Percentiles rank a stretch among this genome's conserved stretches.
Conservation (phyloP, 2,113 vertebrate species). For the Cygnus atratus region DNA sequence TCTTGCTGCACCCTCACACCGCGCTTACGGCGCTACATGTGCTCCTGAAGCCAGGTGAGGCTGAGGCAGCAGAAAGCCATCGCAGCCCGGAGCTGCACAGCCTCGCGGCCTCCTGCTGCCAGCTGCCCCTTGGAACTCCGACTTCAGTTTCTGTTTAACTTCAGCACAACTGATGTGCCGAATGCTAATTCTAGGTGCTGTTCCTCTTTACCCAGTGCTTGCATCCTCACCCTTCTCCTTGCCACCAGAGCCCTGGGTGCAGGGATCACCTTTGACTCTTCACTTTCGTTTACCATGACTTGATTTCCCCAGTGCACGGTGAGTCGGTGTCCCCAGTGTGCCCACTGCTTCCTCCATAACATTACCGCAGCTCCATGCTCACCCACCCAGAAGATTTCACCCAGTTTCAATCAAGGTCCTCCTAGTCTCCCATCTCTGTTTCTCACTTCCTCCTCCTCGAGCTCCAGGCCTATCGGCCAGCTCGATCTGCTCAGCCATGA, state of each 20-base stretch:
- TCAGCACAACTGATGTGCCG: not conserved
- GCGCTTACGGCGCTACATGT: not conserved
- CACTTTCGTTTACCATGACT: not conserved
- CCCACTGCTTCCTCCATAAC: not conserved
- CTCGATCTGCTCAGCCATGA: conserved; percentile 1
- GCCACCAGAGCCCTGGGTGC: not conserved
- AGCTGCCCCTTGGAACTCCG: not conserved
- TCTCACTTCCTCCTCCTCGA: conserved; percentile 6
- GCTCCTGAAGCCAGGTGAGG: not conserved
- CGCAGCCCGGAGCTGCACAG: accelerated
- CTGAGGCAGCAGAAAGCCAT: not conserved
- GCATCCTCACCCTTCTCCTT: not conserved
- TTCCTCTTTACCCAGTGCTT: not conserved
- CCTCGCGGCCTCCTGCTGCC: not conserved
- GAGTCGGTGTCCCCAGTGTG: not conserved
- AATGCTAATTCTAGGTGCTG: not conserved
- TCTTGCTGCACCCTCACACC: not conserved
- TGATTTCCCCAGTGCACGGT: not conserved
- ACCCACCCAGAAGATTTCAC: not conserved
- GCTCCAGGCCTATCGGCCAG: not conserved
- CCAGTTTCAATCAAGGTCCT: not conserved
- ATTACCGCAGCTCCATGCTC: not conserved
- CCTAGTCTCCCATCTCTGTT: not conserved
- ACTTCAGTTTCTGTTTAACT: not conserved
- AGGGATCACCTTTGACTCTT: not conserved